These are phyloP conservation scores for Dicaeum eximium DNA, from an alignment of 2,113 vertebrate species.

Conservation along the genomic window DNA sequence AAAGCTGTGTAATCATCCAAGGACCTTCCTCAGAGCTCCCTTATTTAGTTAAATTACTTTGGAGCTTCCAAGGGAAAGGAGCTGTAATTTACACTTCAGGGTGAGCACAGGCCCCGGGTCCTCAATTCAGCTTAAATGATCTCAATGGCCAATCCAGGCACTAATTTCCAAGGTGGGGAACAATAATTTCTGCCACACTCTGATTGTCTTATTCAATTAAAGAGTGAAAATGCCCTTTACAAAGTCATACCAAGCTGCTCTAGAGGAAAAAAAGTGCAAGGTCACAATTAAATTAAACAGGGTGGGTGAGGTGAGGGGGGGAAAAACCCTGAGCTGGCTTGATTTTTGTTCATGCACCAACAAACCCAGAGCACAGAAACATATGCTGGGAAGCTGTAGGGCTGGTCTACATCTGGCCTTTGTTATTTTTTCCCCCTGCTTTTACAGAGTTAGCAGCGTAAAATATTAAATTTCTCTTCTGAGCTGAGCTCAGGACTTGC, in stretches of 20 bases:
- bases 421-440: neutral
- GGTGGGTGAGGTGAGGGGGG: neutral
- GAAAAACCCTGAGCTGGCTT: neutral
- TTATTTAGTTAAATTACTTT: neutral
- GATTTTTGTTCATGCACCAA: neutral
- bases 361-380: neutral
- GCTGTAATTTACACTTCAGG: conserved; percentile 15
- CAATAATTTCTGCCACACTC: conserved; percentile 36
- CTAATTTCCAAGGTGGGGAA: conserved; percentile 46
- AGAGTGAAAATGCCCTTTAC: conserved; percentile 44
- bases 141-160: conserved; percentile 19
- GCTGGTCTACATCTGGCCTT: neutral
- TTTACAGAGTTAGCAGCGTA: conserved; percentile 2
- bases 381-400: neutral
- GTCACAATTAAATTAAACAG: conserved; percentile 48
- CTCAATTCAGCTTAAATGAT: neutral
- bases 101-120: neutral
- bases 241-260: conserved; percentile 49
- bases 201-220: conserved; percentile 61
- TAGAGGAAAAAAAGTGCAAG: conserved; percentile 44
- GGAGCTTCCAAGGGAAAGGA: neutral
- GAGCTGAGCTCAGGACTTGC: neutral
- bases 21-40: neutral
- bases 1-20: neutral
- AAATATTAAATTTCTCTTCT: conserved; percentile 44